A percentile compares a stretch with the other conserved stretches of the same genome.
These are phyloP conservation scores for Allophyes oxyacanthae DNA, from an alignment of 2,888 invertebrate genomes.

Conservation along the genomic window DNA sequence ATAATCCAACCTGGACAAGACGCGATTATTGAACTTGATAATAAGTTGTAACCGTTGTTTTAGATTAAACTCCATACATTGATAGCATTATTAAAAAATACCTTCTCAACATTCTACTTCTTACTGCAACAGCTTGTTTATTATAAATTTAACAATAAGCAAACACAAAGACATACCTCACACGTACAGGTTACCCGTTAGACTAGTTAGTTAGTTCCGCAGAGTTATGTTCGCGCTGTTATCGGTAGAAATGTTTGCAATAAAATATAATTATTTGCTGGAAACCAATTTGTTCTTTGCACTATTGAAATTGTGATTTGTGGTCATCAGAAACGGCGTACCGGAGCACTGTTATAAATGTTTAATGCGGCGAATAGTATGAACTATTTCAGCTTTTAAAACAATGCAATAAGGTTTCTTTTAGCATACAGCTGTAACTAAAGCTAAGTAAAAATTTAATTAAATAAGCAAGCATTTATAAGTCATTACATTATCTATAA, in stretches of 20 bases:
- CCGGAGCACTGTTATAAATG: constrained; percentile 49
- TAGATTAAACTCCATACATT: too few species aligned
- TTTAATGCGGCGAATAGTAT: constrained; percentile 11
- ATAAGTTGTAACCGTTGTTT: too few species aligned
- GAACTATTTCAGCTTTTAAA: constrained; percentile 21
- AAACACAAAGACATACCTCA: constrained; percentile 52
- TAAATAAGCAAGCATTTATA: constrained; percentile 29
- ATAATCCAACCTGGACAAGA: too few species aligned
- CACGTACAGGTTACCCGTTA: constrained; percentile 63
- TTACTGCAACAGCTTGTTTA: constrained; percentile 34
- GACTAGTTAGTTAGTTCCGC: constrained; percentile 76
- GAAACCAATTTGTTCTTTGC: constrained; percentile 82
- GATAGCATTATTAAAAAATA: too few species aligned
- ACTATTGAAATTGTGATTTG: constrained; percentile 80
- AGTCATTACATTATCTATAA: constrained; percentile 25
- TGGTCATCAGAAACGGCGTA: constrained; percentile 57
- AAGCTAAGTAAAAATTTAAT: constrained; percentile 27
- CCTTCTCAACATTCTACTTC: constrained; percentile 9
- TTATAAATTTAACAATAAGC: constrained; percentile 55
- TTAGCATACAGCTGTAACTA: constrained; percentile 5
- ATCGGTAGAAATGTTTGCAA: constrained; percentile 75
- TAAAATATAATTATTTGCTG: constrained; percentile 87
- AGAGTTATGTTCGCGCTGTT: constrained; percentile 80
- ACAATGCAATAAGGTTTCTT: constrained; percentile 1
- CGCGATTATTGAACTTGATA: too few species aligned